Evolutionary conservation across 2,797 vertebrate genomes (phyloP), one percentile per base, ranked within the genome.

Genomic region (Paguma larvata): DNA sequence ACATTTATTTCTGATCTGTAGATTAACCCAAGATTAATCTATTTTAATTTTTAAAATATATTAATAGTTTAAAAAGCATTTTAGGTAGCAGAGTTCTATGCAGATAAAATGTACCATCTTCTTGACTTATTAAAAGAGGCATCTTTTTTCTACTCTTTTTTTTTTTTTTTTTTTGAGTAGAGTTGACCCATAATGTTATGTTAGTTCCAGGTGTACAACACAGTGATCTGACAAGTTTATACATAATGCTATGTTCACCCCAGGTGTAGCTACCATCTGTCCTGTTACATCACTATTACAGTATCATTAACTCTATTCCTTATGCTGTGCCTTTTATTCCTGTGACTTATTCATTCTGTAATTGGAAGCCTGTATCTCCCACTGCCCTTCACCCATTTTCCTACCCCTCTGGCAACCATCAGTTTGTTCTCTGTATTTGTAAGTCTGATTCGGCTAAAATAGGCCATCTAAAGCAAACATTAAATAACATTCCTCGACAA

Each of bases 401-500:
- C 72, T 44, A 73, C 23, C 7, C 13, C 23, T 73, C 27, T 41
- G 70, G 70, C 70, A 25, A 27, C 21, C 70, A 72, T 72, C 21
- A 41, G 38, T 72, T 41, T 44, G 73, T 32, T 75, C 73, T 46
- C 73, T 46, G 8, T 18, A 46, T 75, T 75, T 30, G 30, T 75
- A 75, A 44, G 44, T 16, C 73, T 75, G 44, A 46, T 75, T 48
- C 27, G 46, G 44, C 27, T 72, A 46, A 62, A 48, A 88, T 30
- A 80, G n/a, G 19, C 41, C 75, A 46, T 87, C 53, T 73, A 56
- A 80, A 63, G 65, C 19, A 86, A 95, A 85, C n/a, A 67, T n/a
- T 90, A 80, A 93, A 46, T 67, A 56, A 78, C 30, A 91, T 41
- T 84, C 62, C 34, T 75, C 51, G 86, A 62, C 56, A 91, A 82